Percentiles rank a stretch among this genome's conserved stretches.
Evolutionary conservation across 2,888 invertebrate genomes (phyloP).

Genomic region (Chirona hameri): DNA sequence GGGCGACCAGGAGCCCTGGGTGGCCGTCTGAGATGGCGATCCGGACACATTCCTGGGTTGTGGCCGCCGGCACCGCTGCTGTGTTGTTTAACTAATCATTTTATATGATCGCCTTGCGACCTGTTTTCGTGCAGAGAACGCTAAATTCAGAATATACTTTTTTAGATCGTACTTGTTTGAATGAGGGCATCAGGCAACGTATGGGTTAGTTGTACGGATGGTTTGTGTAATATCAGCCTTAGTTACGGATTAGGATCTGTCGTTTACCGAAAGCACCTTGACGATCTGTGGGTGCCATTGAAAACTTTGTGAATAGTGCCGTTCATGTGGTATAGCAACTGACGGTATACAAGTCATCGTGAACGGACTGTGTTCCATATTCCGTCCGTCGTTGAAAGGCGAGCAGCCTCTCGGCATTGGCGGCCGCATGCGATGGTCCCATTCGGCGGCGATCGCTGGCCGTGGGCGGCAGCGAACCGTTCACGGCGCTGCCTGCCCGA

Average conservation of each 20-base stretch:
- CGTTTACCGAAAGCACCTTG: too few species aligned
- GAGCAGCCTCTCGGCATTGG: too few species aligned
- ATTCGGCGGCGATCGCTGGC: background rate
- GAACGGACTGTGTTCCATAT: too few species aligned
- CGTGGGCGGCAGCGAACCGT: background rate
- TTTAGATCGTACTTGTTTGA: background rate
- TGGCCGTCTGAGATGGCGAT: too few species aligned
- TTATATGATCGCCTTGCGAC: background rate
- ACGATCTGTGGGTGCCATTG: too few species aligned
- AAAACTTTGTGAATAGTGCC: too few species aligned
- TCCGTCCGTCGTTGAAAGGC: too few species aligned
- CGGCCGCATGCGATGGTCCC: too few species aligned
- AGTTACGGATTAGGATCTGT: too few species aligned
- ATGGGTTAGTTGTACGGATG: background rate
- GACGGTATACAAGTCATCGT: too few species aligned
- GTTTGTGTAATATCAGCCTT: background rate
- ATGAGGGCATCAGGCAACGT: background rate
- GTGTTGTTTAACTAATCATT: constrained; percentile 3
- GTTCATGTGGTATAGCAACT: too few species aligned
- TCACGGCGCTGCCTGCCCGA: background rate
- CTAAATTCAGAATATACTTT: constrained; percentile 3
- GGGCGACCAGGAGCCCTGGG: background rate
- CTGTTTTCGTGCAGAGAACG: background rate
- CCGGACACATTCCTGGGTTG: constrained; percentile 2
- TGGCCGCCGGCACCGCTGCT: background rate